Evolutionary conservation across 2,113 vertebrate species (phyloP).

Genomic region (Synodontis membranacea): DNA sequence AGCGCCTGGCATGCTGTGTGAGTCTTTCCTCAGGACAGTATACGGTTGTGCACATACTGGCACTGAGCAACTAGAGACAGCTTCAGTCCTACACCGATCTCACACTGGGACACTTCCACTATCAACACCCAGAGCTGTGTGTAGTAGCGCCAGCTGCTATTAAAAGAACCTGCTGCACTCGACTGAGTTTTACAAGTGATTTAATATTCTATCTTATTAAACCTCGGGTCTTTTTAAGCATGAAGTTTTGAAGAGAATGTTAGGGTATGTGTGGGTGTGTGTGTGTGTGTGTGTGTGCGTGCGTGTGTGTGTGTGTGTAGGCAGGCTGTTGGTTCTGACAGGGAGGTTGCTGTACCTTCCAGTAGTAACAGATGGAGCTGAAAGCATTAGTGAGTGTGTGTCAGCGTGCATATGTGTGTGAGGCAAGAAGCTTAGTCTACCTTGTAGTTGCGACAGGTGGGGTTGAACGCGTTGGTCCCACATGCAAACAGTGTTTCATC

Average conservation of each 20-base stretch:
- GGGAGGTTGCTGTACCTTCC: neutral
- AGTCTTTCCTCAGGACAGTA: neutral
- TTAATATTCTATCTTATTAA: neutral
- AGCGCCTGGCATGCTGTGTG: neutral
- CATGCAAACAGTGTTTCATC: slow-evolving; percentile 86
- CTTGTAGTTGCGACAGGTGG: slow-evolving; percentile 90
- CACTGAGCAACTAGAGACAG: neutral
- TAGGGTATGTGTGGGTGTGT: neutral
- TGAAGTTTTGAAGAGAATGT: neutral
- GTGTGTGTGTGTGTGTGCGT: neutral
- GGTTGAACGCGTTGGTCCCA: slow-evolving; percentile 92
- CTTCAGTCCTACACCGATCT: no score
- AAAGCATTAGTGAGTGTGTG: slow-evolving; percentile 22
- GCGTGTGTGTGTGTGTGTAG: neutral
- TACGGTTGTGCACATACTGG: neutral
- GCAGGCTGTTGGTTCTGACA: slow-evolving; percentile 2
- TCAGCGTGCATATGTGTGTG: neutral
- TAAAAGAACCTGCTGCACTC: slow-evolving; percentile 2
- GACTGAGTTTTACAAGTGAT: slow-evolving; percentile 11
- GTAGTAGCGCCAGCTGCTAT: neutral
- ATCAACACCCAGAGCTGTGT: slow-evolving; percentile 25
- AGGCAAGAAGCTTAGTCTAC: slow-evolving; percentile 60
- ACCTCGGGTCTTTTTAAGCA: neutral
- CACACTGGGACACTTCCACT: slow-evolving; percentile 14
- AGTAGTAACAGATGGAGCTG: slow-evolving; percentile 14